Evolutionary conservation across 2,113 vertebrate species (phyloP).

Genomic region (Agapornis roseicollis): DNA sequence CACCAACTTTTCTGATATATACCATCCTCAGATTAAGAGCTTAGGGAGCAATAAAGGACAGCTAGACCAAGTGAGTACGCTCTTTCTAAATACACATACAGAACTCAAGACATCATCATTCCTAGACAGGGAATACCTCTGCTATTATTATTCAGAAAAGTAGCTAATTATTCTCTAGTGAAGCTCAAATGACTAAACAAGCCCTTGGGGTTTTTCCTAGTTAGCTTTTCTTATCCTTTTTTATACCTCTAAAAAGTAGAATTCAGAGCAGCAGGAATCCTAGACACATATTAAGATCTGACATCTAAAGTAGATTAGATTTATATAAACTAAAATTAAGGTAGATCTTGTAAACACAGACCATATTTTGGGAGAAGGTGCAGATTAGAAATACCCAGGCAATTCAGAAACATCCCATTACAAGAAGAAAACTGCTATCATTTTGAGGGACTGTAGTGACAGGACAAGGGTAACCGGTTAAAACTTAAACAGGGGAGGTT

Average conservation of each 20-base stretch:
- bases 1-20: neutral
- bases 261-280: neutral
- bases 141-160: neutral
- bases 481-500: too few species aligned
- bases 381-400: neutral
- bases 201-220: accelerated
- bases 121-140: neutral
- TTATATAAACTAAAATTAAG: neutral
- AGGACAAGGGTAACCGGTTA: too few species aligned
- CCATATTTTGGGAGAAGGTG: neutral
- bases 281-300: neutral
- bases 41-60: neutral
- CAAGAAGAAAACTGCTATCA: accelerated
- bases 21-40: neutral
- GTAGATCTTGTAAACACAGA: neutral
- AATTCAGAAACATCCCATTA: neutral
- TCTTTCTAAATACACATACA: neutral
- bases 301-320: neutral
- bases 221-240: neutral
- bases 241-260: neutral
- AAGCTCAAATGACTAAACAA: neutral
- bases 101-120: neutral
- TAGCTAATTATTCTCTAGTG: neutral
- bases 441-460: too few species aligned
- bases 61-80: accelerated